These are phyloP conservation scores for Drosophila takahashii DNA, from an alignment of 1,140 invertebrate genomes.

Conservation along the genomic window DNA sequence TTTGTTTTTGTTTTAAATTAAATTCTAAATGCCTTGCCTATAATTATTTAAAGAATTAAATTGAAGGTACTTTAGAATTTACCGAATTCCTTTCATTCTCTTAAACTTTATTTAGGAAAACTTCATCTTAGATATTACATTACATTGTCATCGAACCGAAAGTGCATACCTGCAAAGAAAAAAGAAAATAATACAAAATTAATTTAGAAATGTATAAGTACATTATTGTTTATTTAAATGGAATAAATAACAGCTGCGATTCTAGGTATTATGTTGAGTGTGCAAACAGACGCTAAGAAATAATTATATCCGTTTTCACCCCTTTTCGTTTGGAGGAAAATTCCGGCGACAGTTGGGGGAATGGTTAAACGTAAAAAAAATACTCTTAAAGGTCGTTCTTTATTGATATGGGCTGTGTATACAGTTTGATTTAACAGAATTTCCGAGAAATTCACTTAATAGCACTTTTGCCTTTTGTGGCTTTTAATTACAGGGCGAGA, in stretches of 20 bases:
- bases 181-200: slow-evolving; percentile 27
- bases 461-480: slow-evolving; percentile 39
- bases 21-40: too few species aligned
- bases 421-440: slow-evolving; percentile 29
- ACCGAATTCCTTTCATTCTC: neutral
- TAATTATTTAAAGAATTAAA: too few species aligned
- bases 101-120: neutral
- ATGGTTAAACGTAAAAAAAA: slow-evolving; percentile 25
- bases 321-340: slow-evolving; percentile 6
- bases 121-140: neutral
- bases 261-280: slow-evolving; percentile 11
- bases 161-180: slow-evolving; percentile 53
- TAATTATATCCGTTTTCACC: slow-evolving; percentile 16
- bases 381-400: slow-evolving; percentile 55
- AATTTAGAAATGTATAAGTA: slow-evolving; percentile 2
- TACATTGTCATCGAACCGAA: neutral
- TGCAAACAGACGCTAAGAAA: slow-evolving; percentile 7
- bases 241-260: slow-evolving; percentile 37
- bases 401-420: slow-evolving; percentile 11
- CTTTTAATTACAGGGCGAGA: slow-evolving; percentile 66
- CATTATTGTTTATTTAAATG: slow-evolving; percentile 14
- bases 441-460: slow-evolving; percentile 66
- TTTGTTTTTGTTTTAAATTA: too few species aligned
- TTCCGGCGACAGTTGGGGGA: slow-evolving; percentile 13
- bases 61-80: neutral